A percentile compares a stretch with the other conserved stretches of the same genome.
Conservation (phyloP, 1,140 invertebrate genomes). For the Meloidogyne exigua region DNA sequence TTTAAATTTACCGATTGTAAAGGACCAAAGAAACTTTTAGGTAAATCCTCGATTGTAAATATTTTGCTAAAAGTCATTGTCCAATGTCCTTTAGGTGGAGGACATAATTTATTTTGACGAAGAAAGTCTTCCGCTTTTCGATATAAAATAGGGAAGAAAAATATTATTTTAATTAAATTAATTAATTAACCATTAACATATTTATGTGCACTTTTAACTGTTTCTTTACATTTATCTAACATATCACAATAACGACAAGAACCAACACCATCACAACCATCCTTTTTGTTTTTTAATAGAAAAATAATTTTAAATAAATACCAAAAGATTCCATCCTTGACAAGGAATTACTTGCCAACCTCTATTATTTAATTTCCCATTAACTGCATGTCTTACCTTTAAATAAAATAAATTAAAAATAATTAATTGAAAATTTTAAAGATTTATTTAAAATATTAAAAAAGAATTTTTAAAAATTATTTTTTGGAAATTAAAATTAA, state of each 20-base stretch:
- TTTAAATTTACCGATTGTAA: constrained; percentile 54
- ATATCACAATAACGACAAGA: constrained; percentile 64
- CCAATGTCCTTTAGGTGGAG: constrained; percentile 62
- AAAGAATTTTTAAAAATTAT: too few species aligned
- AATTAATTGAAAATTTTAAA: background rate
- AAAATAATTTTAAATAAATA: background rate
- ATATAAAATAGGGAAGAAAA: constrained; percentile 22
- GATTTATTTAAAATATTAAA: too few species aligned
- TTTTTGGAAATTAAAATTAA: too few species aligned
- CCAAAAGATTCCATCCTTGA: constrained; percentile 63
- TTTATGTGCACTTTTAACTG: constrained; percentile 62
- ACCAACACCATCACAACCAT: constrained; percentile 63
- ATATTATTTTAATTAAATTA: constrained; percentile 3
- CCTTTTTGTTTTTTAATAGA: constrained; percentile 19
- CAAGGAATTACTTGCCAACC: constrained; percentile 64
- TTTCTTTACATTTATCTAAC: constrained; percentile 63
- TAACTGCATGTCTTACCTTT: constrained; percentile 61
- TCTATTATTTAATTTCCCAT: constrained; percentile 59
- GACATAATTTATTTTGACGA: constrained; percentile 57
- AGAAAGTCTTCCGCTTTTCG: constrained; percentile 53
- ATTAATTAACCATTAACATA: constrained; percentile 51
- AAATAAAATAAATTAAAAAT: background rate
- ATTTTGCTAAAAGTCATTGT: constrained; percentile 64
- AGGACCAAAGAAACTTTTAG: constrained; percentile 63
- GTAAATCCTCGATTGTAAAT: constrained; percentile 61